These are phyloP conservation scores for Chloropsis hardwickii DNA, from an alignment of 2,113 vertebrate species.

Conservation along the genomic window DNA sequence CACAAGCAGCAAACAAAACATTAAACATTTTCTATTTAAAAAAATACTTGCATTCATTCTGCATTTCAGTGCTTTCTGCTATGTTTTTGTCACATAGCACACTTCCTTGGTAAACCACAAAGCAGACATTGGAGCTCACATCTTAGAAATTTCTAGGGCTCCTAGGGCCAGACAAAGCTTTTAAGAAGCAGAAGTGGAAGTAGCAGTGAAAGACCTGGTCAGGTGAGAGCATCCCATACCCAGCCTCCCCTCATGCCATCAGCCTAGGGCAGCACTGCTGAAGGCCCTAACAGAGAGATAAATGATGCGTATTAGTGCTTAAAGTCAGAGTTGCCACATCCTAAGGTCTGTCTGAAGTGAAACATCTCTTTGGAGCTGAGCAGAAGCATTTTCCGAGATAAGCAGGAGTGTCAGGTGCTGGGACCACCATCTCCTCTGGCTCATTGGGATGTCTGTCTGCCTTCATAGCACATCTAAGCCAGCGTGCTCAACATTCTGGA, in stretches of 20 bases:
- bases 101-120: background rate
- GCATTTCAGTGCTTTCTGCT: background rate
- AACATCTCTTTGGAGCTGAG: background rate
- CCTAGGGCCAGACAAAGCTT: background rate
- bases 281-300: background rate
- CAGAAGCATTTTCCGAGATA: background rate
- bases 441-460: accelerated
- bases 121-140: background rate
- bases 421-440: accelerated
- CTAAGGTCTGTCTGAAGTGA: background rate
- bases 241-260: background rate
- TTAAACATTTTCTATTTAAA: background rate
- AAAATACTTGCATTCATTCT: background rate
- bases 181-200: background rate
- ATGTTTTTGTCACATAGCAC: background rate
- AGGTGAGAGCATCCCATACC: background rate
- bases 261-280: background rate
- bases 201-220: background rate
- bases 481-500: background rate
- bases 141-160: background rate
- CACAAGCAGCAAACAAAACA: background rate
- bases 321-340: background rate
- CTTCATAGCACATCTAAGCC: background rate
- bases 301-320: background rate
- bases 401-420: background rate